Evolutionary conservation across 2,113 vertebrate genomes (phyloP).

Genomic region (Triplophysa tibetana): DNA sequence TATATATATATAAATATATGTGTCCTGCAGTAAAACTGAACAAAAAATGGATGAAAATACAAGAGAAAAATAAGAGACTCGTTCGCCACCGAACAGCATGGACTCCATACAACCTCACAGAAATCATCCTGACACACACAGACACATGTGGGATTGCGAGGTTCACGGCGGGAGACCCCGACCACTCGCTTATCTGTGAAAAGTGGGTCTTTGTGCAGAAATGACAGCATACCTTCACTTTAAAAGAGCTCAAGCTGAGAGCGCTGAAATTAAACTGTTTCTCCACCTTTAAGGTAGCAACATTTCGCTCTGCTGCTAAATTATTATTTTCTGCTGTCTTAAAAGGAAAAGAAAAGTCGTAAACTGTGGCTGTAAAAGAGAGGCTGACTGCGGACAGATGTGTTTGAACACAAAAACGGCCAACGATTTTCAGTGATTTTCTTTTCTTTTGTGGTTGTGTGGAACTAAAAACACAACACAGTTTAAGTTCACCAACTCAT

Average conservation of each 20-base stretch:
- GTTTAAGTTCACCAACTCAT: too few species aligned
- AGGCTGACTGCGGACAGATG: neutral
- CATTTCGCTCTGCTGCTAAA: neutral
- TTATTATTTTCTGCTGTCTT: neutral
- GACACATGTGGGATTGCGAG: neutral
- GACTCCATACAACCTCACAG: neutral
- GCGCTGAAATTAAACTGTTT: slow-evolving; percentile 1
- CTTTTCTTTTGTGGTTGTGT: too few species aligned
- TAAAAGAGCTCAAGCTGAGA: neutral
- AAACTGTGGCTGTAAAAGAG: neutral
- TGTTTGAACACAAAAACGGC: neutral
- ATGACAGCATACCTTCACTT: slow-evolving; percentile 7
- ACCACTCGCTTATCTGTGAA: slow-evolving; percentile 40
- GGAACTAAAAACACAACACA: too few species aligned
- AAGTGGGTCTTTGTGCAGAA: slow-evolving; percentile 17
- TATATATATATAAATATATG: too few species aligned
- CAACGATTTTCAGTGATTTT: neutral
- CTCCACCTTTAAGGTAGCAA: neutral
- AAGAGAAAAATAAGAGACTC: slow-evolving; percentile 41
- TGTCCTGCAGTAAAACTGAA: slow-evolving; percentile 33
- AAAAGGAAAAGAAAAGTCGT: neutral
- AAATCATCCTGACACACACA: neutral
- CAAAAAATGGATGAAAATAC: slow-evolving; percentile 21
- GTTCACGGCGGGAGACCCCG: slow-evolving; percentile 20
- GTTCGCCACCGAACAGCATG: neutral